These are phyloP conservation scores for Lepidothrix coronata DNA, from an alignment of 2,113 vertebrate genomes.

Conservation along the genomic window DNA sequence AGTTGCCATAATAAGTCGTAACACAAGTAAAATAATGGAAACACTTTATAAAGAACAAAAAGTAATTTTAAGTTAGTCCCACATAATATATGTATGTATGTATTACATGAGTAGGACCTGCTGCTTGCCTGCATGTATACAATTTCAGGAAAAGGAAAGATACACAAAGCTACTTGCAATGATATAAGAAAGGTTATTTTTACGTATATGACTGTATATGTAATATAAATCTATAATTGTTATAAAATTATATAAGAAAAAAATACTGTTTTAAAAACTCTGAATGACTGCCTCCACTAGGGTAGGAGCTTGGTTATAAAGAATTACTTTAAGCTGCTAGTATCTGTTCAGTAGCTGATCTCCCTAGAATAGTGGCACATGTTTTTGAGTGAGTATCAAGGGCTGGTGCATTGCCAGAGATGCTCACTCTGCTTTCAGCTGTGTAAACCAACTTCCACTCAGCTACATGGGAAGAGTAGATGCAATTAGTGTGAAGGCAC, in stretches of 20 bases:
- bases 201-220: neutral
- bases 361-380: neutral
- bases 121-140: neutral
- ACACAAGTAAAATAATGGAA: neutral
- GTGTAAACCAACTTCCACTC: rapidly evolving
- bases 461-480: rapidly evolving
- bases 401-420: neutral
- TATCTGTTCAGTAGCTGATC: neutral
- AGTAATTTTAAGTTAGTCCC: neutral
- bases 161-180: neutral
- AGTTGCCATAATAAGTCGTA: neutral
- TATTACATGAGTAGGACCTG: neutral
- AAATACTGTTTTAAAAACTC: neutral
- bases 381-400: neutral
- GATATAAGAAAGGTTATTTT: neutral
- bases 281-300: neutral
- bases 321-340: neutral
- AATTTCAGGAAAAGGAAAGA: neutral
- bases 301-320: neutral
- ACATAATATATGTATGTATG: neutral
- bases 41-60: neutral
- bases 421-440: neutral
- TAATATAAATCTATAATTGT: neutral
- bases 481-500: rapidly evolving
- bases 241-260: neutral